Evolutionary conservation across 2,797 vertebrate genomes (phyloP).

Genomic region (Notamacropus eugenii): DNA sequence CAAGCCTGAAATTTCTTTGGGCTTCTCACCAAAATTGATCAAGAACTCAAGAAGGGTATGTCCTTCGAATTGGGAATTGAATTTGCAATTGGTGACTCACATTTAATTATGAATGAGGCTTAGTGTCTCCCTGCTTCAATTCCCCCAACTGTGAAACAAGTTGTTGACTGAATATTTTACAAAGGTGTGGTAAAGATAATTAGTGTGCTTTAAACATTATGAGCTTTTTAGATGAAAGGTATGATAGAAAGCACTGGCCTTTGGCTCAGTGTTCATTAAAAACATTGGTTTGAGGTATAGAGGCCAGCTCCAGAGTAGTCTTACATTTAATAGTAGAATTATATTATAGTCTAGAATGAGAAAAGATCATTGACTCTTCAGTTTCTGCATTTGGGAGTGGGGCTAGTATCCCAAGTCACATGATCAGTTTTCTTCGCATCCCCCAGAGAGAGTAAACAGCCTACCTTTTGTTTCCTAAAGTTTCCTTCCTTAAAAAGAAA

Average conservation of each 20-base stretch:
- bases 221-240: neutral
- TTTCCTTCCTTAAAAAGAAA: slow-evolving; percentile 5
- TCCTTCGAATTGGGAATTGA: neutral
- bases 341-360: accelerated
- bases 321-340: neutral
- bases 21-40: neutral
- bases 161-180: neutral
- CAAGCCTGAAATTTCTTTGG: neutral
- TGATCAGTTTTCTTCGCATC: neutral
- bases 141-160: neutral
- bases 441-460: neutral
- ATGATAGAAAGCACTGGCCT: neutral
- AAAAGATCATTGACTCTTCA: neutral
- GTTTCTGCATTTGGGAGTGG: neutral
- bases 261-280: neutral
- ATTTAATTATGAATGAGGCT: neutral
- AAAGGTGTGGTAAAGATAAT: neutral
- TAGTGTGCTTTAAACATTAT: neutral
- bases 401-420: neutral
- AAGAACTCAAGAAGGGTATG: neutral
- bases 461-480: neutral
- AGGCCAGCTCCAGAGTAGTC: neutral
- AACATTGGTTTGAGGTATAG: neutral
- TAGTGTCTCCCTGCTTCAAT: neutral
- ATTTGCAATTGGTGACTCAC: neutral